Conservation (phyloP, 2,888 invertebrate species). For the Caenorhabditis imperialis region DNA sequence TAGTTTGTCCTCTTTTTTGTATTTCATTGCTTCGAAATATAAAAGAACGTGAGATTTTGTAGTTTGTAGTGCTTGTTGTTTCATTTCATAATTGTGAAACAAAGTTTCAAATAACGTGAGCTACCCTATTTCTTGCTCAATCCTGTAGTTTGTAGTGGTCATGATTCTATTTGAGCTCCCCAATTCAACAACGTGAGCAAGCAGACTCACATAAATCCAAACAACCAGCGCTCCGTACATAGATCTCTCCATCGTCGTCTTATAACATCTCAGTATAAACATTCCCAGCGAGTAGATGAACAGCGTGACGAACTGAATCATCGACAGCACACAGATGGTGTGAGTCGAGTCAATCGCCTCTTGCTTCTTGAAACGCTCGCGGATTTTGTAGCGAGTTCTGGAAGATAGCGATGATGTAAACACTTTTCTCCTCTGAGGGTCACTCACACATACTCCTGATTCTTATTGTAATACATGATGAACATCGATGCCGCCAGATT, state of each 20-base stretch:
- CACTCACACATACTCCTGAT: slow-evolving; percentile 33
- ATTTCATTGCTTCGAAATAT: too few relatives aligned
- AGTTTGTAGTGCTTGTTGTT: too few relatives aligned
- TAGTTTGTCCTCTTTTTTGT: too few relatives aligned
- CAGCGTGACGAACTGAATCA: slow-evolving; percentile 19
- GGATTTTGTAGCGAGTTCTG: slow-evolving; percentile 29
- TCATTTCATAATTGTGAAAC: too few relatives aligned
- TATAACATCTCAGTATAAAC: background rate
- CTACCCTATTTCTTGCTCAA: too few relatives aligned
- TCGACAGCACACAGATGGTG: slow-evolving; percentile 20
- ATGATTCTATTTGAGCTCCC: too few relatives aligned
- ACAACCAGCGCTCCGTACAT: slow-evolving; percentile 6
- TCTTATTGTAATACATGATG: slow-evolving; percentile 34
- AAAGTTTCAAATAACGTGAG: too few relatives aligned
- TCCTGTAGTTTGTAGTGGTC: too few relatives aligned
- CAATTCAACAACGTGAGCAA: too few relatives aligned
- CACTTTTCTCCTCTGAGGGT: too few relatives aligned
- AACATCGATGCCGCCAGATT: slow-evolving; percentile 26
- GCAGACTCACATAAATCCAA: slow-evolving; percentile 46
- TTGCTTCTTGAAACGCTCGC: slow-evolving; percentile 21
- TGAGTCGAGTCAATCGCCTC: slow-evolving; percentile 33
- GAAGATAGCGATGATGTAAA: background rate
- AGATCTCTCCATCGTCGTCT: background rate
- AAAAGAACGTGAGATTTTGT: too few relatives aligned
- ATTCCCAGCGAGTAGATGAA: slow-evolving; percentile 17